Conservation (phyloP, 2,113 vertebrate species). For the Rhynchomys soricoides region DNA sequence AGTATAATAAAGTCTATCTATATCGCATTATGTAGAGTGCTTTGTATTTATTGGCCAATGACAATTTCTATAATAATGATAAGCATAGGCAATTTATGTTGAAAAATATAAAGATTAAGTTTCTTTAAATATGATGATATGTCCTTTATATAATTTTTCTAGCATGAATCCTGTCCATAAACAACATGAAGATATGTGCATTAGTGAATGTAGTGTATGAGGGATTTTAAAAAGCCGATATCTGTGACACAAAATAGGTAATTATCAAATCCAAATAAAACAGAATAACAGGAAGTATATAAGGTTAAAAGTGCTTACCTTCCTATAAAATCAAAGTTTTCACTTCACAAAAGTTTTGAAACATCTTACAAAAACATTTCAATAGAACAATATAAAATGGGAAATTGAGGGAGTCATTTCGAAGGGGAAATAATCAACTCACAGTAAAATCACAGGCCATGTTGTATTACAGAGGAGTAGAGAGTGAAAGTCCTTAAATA, state of each 20-base stretch:
- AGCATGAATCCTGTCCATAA: neutral
- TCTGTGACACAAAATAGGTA: neutral
- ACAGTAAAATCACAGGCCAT: neutral
- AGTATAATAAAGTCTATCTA: neutral
- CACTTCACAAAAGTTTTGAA: conserved; percentile 22
- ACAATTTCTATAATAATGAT: neutral
- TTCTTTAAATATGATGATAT: neutral
- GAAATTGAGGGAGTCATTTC: neutral
- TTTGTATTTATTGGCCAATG: neutral
- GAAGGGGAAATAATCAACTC: neutral
- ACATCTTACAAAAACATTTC: conserved; percentile 10
- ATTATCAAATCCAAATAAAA: conserved; percentile 3
- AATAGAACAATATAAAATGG: neutral
- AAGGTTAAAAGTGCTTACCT: neutral
- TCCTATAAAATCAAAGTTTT: neutral
- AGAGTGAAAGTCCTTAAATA: neutral
- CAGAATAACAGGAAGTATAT: neutral
- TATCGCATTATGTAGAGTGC: neutral
- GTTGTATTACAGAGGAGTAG: neutral
- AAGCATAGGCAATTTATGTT: neutral
- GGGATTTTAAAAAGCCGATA: neutral
- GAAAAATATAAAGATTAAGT: neutral
- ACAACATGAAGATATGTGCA: neutral
- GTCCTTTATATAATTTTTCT: neutral
- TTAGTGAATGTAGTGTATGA: neutral